Percentiles rank a stretch among this genome's conserved stretches.
phyloP scores from a whole-genome alignment of 2,113 vertebrate species.

The Catharus bicknelli region DNA sequence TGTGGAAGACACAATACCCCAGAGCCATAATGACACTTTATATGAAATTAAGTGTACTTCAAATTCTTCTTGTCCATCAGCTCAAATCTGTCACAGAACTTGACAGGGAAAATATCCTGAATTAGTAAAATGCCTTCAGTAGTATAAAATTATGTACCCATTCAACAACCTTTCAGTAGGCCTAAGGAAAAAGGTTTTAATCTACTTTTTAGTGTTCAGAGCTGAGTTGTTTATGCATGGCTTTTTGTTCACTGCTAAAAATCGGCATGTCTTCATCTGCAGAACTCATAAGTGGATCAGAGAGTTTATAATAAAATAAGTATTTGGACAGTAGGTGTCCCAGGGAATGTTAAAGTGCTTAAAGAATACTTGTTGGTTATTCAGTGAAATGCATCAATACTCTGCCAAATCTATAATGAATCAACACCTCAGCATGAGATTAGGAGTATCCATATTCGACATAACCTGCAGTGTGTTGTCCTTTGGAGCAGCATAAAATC shows the following conservation, averaged over 20 bases:
- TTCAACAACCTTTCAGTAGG: neutral
- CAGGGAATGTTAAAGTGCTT: neutral
- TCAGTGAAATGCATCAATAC: neutral
- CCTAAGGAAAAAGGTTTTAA: neutral
- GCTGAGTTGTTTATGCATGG: neutral
- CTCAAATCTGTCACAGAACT: neutral
- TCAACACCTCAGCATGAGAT: neutral
- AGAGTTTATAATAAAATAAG: neutral
- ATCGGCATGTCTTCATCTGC: neutral
- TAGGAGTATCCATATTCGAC: neutral
- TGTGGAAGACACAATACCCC: neutral
- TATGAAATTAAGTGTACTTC: neutral
- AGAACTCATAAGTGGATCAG: neutral
- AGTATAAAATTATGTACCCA: neutral
- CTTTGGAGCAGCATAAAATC: constrained; percentile 1
- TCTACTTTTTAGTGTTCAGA: neutral
- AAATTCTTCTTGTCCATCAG: neutral
- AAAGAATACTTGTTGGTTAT: neutral
- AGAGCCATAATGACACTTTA: neutral
- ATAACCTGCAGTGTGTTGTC: neutral
- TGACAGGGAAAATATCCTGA: neutral
- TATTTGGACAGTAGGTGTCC: neutral
- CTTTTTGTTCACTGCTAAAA: neutral
- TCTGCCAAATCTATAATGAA: constrained; percentile 14
- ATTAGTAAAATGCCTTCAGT: neutral